Conservation (phyloP, 2,113 vertebrate genomes). For the Grammomys surdaster region DNA sequence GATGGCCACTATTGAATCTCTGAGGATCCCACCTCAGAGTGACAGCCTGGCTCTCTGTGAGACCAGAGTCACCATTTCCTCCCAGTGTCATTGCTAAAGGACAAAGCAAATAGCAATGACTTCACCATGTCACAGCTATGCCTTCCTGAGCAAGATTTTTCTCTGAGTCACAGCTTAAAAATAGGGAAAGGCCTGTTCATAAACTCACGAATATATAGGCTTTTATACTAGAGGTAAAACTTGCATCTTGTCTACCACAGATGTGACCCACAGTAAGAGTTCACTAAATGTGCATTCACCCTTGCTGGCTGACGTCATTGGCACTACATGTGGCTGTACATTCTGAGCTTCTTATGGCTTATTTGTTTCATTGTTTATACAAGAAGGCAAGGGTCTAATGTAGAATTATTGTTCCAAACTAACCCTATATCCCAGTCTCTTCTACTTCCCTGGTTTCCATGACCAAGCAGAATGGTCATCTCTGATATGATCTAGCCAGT, state of each 20-base stretch:
- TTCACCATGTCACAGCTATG: background rate
- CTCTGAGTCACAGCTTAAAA: slow-evolving; percentile 18
- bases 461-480: background rate
- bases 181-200: background rate
- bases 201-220: background rate
- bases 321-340: background rate
- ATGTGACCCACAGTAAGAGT: background rate
- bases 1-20: rapidly evolving
- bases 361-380: background rate
- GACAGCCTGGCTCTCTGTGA: background rate
- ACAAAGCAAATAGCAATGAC: background rate
- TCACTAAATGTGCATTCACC: background rate
- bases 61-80: background rate
- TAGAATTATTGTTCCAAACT: slow-evolving; percentile 24
- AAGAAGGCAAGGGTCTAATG: background rate
- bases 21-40: background rate
- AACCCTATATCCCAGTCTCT: background rate
- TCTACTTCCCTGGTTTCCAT: background rate
- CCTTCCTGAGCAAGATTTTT: background rate
- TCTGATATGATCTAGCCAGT: background rate
- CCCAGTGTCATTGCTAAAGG: background rate
- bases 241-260: background rate
- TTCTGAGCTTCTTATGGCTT: background rate
- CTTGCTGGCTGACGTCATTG: background rate
- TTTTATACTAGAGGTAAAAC: slow-evolving; percentile 9